Evolutionary conservation across 2,888 invertebrate species (phyloP).

Genomic region (Euclidia mi): DNA sequence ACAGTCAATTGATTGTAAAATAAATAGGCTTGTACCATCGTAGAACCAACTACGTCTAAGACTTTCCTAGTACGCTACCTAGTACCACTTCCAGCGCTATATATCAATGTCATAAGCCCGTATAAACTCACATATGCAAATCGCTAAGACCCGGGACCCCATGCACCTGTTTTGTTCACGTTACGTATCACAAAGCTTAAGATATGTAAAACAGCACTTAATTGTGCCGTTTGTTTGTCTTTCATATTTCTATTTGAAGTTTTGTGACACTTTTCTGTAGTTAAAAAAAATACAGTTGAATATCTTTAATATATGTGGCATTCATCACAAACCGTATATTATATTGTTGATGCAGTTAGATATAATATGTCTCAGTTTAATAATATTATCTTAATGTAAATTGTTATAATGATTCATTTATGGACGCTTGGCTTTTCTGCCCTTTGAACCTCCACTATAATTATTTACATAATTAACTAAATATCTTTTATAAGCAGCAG

Average conservation of each 20-base stretch:
- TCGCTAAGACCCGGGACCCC: slow-evolving; percentile 11
- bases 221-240: slow-evolving; percentile 30
- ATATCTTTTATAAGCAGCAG: too few relatives aligned
- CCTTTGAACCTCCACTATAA: too few relatives aligned
- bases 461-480: too few relatives aligned
- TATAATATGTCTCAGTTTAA: too few relatives aligned
- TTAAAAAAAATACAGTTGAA: background rate
- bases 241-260: slow-evolving; percentile 5
- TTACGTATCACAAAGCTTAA: slow-evolving; percentile 15
- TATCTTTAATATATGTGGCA: too few relatives aligned
- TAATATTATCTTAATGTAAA: too few relatives aligned
- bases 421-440: too few relatives aligned
- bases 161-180: slow-evolving; percentile 26
- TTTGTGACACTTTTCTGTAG: background rate
- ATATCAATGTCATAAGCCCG: slow-evolving; percentile 5
- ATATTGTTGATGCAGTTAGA: too few relatives aligned
- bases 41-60: background rate
- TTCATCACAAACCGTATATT: too few relatives aligned
- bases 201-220: slow-evolving; percentile 36
- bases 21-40: too few relatives aligned
- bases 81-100: background rate
- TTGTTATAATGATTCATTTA: too few relatives aligned
- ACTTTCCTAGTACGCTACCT: background rate
- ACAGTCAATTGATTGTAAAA: too few relatives aligned
- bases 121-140: slow-evolving; percentile 37